phyloP scores from a whole-genome alignment of 2,888 invertebrate species.

The Steinernema hermaphroditum region DNA sequence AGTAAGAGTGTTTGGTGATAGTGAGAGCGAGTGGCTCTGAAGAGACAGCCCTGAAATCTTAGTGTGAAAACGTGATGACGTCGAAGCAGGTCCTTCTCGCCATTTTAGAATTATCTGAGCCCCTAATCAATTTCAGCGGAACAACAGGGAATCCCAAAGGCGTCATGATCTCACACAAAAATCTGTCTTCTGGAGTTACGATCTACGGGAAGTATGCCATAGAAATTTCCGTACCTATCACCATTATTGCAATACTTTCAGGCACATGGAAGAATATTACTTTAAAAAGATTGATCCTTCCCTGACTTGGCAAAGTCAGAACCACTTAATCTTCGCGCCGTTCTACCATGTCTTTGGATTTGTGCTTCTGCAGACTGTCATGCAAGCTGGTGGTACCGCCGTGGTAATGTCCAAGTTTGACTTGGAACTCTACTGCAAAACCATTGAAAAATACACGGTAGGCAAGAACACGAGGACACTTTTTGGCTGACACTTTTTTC shows the following conservation, averaged over 20 bases:
- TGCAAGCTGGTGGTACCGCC: conserved; percentile 49
- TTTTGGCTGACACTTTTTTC: neutral
- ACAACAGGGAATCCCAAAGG: neutral
- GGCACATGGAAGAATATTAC: neutral
- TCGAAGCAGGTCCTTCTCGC: too few relatives aligned
- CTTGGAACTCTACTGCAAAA: conserved; percentile 50
- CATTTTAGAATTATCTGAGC: too few relatives aligned
- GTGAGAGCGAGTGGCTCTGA: too few relatives aligned
- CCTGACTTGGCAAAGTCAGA: conserved; percentile 42
- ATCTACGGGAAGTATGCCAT: neutral
- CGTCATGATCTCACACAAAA: neutral
- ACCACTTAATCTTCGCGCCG: conserved; percentile 58
- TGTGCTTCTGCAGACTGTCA: conserved; percentile 38
- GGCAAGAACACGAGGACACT: neutral
- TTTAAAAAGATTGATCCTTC: conserved; percentile 18
- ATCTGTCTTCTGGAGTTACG: neutral
- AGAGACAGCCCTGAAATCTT: too few relatives aligned
- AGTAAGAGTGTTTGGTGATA: too few relatives aligned
- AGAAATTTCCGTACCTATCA: too few relatives aligned
- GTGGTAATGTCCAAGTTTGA: conserved; percentile 58
- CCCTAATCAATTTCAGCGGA: neutral
- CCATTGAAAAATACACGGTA: conserved; percentile 53
- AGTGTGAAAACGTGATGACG: too few relatives aligned
- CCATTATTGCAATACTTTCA: neutral
- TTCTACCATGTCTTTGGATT: conserved; percentile 64